Base-by-base conservation (phyloP, 2,797 vertebrate species). In the Sphenodon punctatus region DNA sequence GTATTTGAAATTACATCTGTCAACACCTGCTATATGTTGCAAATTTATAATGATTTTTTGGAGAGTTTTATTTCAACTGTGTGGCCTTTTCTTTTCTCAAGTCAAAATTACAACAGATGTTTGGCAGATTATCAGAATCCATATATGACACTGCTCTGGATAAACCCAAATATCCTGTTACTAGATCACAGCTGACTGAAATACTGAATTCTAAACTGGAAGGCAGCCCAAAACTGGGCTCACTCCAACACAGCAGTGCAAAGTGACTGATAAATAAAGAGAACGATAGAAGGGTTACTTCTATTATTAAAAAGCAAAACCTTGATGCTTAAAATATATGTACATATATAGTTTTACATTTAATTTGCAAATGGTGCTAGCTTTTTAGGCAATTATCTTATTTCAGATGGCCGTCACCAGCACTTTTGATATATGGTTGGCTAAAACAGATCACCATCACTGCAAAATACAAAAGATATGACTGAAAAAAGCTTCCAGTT, bases 111-210 rank as follows among this genome's bases (percentile, higher is more conserved):
- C 55, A 85, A 32, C 3, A 88, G 74, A 76, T 58, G 58, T 42
- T 79, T 61, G 13, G 32, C 25, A 69, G 74, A 69, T 58, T 68
- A 56, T 49, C 45, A 27, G 63, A 69, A 56, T 78, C 61, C 49
- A 67, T 32, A 34, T 2, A 41, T 0, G 7, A 60, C 38, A 68
- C 53, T 53, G 55, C 75, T 82, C 51, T 58, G 36, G 32, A 77
- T 78, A 69, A 88, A 59, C 55, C 78, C 72, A 73, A 55, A 6
- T 55, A 80, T 67, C 32, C 53, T 69, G 64, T 56, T 46, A 23
- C 60, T 53, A 53, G 49, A 79, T 49, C 11, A 4, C 70, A 79
- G 66, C 56, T 82, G 69, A 63, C 45, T 79, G 49, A 78, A 90
- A 75, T 32, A 86, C 42, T 49, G 27, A 63, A 69, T 43, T 76